A percentile compares a stretch with the other conserved stretches of the same genome.
These are phyloP conservation scores for Orchesella cincta DNA, from an alignment of 1,140 invertebrate species.

Conservation along the genomic window DNA sequence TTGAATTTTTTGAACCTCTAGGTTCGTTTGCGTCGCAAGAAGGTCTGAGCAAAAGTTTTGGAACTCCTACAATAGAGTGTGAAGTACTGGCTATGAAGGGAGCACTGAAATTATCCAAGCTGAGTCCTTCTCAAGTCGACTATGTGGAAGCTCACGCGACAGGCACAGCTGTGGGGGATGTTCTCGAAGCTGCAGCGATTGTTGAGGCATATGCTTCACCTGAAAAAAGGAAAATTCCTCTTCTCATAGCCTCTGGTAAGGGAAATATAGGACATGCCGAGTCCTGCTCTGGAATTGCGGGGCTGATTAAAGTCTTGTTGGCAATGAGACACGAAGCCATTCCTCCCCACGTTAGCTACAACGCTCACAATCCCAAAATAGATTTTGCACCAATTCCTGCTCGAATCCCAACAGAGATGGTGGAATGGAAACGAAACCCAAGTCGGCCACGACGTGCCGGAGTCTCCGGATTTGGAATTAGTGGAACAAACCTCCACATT, in stretches of 20 bases:
- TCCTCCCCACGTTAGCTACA: not conserved
- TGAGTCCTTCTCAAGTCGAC: not conserved
- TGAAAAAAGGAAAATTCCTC: conserved; percentile 63
- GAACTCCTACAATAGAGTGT: no score
- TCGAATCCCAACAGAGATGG: not conserved
- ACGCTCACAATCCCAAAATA: conserved; percentile 13
- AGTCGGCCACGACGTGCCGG: not conserved
- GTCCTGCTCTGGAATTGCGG: conserved; percentile 74
- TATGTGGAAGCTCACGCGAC: not conserved
- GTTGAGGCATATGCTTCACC: conserved; percentile 46
- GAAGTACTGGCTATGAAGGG: not conserved
- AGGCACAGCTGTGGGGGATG: conserved; percentile 57
- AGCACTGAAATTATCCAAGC: not conserved
- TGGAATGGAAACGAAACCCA: not conserved
- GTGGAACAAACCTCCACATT: conserved; percentile 13
- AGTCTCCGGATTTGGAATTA: conserved; percentile 18
- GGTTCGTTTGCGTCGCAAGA: no score
- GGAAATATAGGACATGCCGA: conserved; percentile 93
- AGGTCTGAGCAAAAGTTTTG: no score
- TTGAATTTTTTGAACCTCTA: no score
- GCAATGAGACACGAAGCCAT: conserved; percentile 9
- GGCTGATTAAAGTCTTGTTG: conserved; percentile 27
- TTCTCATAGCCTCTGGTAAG: conserved; percentile 86
- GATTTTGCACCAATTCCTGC: not conserved
- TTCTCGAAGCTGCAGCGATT: conserved; percentile 63